These are phyloP conservation scores for Actinemys pallida DNA, from an alignment of 2,113 vertebrate species.

Conservation along the genomic window DNA sequence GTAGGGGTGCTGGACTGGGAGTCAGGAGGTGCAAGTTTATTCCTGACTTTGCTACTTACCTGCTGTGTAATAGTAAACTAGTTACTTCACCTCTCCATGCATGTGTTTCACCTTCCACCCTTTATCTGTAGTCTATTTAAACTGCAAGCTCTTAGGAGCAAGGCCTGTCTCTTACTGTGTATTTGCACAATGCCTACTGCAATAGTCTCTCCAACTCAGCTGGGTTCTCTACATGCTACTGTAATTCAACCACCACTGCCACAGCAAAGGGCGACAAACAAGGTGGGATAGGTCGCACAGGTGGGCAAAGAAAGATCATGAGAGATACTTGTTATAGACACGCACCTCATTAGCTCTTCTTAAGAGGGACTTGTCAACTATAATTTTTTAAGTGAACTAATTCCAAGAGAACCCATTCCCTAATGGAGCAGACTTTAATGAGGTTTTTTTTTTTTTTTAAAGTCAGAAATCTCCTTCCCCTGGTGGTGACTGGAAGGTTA, in stretches of 20 bases:
- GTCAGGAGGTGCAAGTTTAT: neutral
- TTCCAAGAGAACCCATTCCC: neutral
- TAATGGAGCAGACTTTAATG: neutral
- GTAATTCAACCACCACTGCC: neutral
- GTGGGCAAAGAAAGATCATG: neutral
- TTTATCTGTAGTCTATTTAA: neutral
- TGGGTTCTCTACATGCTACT: slow-evolving; percentile 6
- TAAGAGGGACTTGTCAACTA: neutral
- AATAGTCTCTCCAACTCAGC: slow-evolving; percentile 35
- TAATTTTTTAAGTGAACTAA: neutral
- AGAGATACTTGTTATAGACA: neutral
- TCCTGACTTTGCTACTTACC: neutral
- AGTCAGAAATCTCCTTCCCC: neutral
- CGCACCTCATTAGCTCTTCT: neutral
- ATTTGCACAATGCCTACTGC: slow-evolving; percentile 28
- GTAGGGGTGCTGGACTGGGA: neutral
- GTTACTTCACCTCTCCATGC: neutral
- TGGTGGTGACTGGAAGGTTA: neutral
- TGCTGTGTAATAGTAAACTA: neutral
- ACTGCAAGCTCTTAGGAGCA: slow-evolving; percentile 14
- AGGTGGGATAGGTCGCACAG: neutral
- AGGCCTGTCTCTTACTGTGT: neutral
- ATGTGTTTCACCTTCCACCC: neutral
- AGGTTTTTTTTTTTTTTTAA: too few species aligned
- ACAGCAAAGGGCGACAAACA: neutral